A percentile compares a stretch with the other conserved stretches of the same genome.
phyloP scores from a whole-genome alignment of 2,888 invertebrate species.

The Labia minor region DNA sequence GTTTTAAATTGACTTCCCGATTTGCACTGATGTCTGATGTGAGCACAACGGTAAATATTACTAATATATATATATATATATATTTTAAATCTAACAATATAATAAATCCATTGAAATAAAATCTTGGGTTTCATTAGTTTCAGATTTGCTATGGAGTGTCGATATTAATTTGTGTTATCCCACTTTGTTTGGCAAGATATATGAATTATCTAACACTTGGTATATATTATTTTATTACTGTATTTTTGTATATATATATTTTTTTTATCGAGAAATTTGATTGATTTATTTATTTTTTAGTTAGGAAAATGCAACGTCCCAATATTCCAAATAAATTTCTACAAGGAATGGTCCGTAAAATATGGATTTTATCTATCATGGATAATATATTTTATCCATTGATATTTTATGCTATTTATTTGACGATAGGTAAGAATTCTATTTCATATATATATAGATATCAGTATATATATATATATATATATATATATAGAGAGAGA shows the following conservation, averaged over 20 bases:
- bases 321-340: conserved; percentile 35
- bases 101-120: conserved; percentile 8
- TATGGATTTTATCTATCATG: conserved; percentile 65
- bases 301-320: conserved; percentile 38
- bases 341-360: conserved; percentile 44
- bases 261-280: conserved; percentile 19
- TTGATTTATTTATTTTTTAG: conserved; percentile 31
- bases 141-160: conserved; percentile 55
- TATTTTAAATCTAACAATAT: conserved; percentile 21
- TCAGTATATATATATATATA: no score
- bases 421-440: conserved; percentile 51
- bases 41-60: conserved; percentile 53
- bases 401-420: conserved; percentile 58
- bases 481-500: no score
- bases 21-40: conserved; percentile 68
- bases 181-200: conserved; percentile 39
- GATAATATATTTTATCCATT: conserved; percentile 65
- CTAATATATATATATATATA: background rate
- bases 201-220: background rate
- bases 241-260: conserved; percentile 15
- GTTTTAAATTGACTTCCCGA: conserved; percentile 56
- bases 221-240: background rate
- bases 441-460: no score
- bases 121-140: conserved; percentile 43
- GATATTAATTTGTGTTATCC: conserved; percentile 50